Evolutionary conservation across 1,140 invertebrate genomes (phyloP), one percentile per base, ranked within the genome.

Genomic region (Heterodera schachtii): DNA sequence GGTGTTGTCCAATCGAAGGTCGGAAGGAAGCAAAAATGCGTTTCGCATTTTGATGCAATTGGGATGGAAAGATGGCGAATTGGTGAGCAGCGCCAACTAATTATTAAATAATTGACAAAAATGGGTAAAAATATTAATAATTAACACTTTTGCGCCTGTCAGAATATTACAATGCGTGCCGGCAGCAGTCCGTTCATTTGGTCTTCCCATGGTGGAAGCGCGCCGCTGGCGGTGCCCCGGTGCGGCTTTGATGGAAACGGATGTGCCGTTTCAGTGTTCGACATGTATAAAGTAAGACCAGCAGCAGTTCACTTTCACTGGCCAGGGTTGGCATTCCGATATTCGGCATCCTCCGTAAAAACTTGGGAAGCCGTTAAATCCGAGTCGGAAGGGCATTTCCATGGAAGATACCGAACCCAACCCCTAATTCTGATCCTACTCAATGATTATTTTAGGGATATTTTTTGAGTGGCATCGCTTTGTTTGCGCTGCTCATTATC

Each of bases 211-310:
- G 80, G 57, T 19, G 83, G 83, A 60, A 31, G n/a, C 46, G 8
- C 11, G 9, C 83, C 83, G 9, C 3, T 73, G 57, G 57, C 84
- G 1, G 64, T 84, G 41, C 83, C 83, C 0, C 19, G 41, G 13
- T 84, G 83, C 69, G 83, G 84, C 1, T 85, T 85, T 73, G 86
- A 85, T 70, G 84, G 86, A 1, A 85, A 85, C 69, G 79, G 84
- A 13, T 85, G 86, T 73, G 74, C 83, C 47, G n/a, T 47, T 47
- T 67, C 73, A 44, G 64, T 75, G 11, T 85, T 67, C 41, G 73
- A 85, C 52, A 16, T 57, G 13, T 87, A 84, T 44, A 83, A 81
- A 44, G 83, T 41, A 52, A 52, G 11, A 52, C 31, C 31, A 31
- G 31, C 31, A 31, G 31, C 31, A 31, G 31, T 31, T 31, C 31